Evolutionary conservation across 2,888 invertebrate species (phyloP).

Genomic region (Eristalinus sepulchralis): DNA sequence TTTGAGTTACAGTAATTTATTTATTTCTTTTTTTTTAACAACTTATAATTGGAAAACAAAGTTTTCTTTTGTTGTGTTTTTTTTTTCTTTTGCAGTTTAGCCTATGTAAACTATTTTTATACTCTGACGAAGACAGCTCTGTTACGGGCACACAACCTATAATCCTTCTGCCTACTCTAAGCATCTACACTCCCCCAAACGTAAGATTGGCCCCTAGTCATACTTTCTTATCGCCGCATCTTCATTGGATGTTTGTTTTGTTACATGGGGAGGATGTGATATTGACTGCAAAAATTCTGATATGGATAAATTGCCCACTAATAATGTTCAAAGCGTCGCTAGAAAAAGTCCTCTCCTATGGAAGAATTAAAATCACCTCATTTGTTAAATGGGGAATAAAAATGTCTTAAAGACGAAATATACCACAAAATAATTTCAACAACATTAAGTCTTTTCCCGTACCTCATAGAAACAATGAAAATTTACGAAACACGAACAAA

Average conservation of each 20-base stretch:
- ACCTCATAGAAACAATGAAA: too few relatives aligned
- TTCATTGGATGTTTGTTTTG: neutral
- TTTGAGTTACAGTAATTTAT: neutral
- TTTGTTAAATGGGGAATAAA: neutral
- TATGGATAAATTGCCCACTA: neutral
- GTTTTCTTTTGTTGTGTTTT: too few relatives aligned
- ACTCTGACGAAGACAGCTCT: neutral
- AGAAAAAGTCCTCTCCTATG: neutral
- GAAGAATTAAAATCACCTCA: neutral
- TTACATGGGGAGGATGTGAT: neutral
- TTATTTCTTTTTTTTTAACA: neutral
- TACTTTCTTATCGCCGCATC: neutral
- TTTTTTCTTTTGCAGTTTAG: neutral
- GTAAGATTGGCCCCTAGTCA: neutral
- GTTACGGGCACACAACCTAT: neutral
- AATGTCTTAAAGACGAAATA: neutral
- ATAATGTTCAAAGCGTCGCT: neutral
- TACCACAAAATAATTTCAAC: neutral
- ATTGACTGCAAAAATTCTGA: neutral
- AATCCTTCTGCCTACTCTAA: neutral
- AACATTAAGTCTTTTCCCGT: neutral
- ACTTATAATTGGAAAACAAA: neutral
- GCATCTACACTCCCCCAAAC: neutral
- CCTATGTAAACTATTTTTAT: neutral
- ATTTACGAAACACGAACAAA: too few relatives aligned